Conservation (phyloP, 2,888 invertebrate genomes). For the Pyrochroa serraticornis region DNA sequence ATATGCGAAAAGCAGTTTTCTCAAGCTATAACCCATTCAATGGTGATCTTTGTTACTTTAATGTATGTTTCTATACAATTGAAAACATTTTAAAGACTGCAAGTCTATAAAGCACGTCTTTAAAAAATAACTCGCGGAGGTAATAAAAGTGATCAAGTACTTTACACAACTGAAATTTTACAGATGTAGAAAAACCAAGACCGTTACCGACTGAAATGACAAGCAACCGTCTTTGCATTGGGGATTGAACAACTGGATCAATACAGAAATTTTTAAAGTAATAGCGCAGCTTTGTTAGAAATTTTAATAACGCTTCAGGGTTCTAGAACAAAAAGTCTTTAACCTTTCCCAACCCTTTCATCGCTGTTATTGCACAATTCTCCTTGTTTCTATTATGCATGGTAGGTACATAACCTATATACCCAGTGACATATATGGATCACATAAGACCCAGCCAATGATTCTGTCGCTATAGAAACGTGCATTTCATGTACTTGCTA, state of each 20-base stretch:
- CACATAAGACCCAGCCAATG: slow-evolving; percentile 35
- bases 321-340: slow-evolving; percentile 9
- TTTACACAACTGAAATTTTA: too few species aligned
- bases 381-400: slow-evolving; percentile 11
- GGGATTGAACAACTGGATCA: too few species aligned
- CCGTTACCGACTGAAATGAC: not conserved
- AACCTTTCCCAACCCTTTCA: slow-evolving; percentile 21
- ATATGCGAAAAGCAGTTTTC: slow-evolving; percentile 42
- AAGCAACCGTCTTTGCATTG: slow-evolving; percentile 17
- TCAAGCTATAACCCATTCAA: slow-evolving; percentile 36
- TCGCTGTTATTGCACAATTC: slow-evolving; percentile 14
- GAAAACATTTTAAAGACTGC: slow-evolving; percentile 42
- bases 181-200: too few species aligned
- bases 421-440: slow-evolving; percentile 53
- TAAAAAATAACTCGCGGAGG: slow-evolving; percentile 34
- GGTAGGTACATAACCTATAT: slow-evolving; percentile 44
- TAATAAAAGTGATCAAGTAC: slow-evolving; percentile 36
- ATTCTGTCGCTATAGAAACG: slow-evolving; percentile 45
- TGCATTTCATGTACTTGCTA: slow-evolving; percentile 43
- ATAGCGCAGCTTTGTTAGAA: slow-evolving; percentile 17
- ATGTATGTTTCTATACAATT: slow-evolving; percentile 42
- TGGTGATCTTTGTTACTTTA: slow-evolving; percentile 42
- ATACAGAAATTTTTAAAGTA: slow-evolving; percentile 10
- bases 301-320: slow-evolving; percentile 30
- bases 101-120: slow-evolving; percentile 39